phyloP scores from a whole-genome alignment of 1,140 invertebrate species.

The Melanaphis sacchari region DNA sequence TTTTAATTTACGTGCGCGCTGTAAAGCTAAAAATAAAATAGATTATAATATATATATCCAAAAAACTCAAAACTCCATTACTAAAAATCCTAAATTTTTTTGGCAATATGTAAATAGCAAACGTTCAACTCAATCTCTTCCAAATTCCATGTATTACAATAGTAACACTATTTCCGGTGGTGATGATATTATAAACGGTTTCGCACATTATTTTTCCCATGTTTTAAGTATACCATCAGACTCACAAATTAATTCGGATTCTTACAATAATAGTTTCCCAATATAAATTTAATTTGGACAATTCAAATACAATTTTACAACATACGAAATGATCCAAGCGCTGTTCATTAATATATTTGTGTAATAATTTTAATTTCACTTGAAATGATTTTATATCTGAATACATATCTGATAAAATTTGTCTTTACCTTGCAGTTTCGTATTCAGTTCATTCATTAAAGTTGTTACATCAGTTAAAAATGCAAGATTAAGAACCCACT shows the following conservation, averaged over 20 bases:
- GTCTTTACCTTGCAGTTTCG: too few relatives aligned
- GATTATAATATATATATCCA: background rate
- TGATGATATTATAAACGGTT: constrained; percentile 10
- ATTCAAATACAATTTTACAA: too few relatives aligned
- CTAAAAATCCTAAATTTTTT: constrained; percentile 25
- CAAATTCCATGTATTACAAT: constrained; percentile 33
- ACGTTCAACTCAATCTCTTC: constrained; percentile 9
- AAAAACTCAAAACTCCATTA: constrained; percentile 35
- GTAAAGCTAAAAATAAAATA: constrained; percentile 41
- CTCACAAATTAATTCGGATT: background rate
- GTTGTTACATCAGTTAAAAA: too few relatives aligned
- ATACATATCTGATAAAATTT: too few relatives aligned
- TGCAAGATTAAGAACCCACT: too few relatives aligned
- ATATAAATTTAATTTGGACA: too few relatives aligned
- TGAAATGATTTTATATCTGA: too few relatives aligned
- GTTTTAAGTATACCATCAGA: background rate
- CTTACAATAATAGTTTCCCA: constrained; percentile 9
- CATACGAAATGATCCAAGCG: too few relatives aligned
- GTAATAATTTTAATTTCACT: too few relatives aligned
- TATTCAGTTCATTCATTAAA: too few relatives aligned
- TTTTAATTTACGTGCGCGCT: constrained; percentile 22
- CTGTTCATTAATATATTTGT: too few relatives aligned
- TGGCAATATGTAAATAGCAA: constrained; percentile 21
- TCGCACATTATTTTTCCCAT: background rate
- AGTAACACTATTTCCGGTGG: constrained; percentile 11